A percentile compares a stretch with the other conserved stretches of the same genome.
These are phyloP conservation scores for Spatula clypeata DNA, from an alignment of 2,797 vertebrate genomes.

Conservation along the genomic window DNA sequence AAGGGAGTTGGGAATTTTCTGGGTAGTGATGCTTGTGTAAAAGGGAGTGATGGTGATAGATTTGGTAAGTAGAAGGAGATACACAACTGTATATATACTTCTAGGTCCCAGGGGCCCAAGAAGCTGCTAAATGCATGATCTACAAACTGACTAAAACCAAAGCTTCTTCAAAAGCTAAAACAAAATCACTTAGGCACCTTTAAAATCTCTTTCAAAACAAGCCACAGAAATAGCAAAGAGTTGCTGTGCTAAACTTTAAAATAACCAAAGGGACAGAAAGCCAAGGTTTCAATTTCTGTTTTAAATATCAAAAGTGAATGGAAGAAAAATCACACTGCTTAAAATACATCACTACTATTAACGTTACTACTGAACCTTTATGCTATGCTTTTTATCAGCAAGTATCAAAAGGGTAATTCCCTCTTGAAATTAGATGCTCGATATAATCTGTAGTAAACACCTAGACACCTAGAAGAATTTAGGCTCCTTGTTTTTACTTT, in stretches of 20 bases:
- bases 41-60: neutral
- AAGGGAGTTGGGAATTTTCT: neutral
- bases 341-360: neutral
- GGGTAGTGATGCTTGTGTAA: neutral
- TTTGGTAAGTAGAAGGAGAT: neutral
- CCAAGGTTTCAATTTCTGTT: neutral
- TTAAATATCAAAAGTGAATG: neutral
- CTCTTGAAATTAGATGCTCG: neutral
- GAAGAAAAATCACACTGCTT: neutral
- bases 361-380: neutral
- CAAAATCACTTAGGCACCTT: neutral
- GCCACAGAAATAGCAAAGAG: neutral
- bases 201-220: neutral
- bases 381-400: neutral
- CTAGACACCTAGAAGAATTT: neutral
- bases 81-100: neutral
- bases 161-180: constrained; percentile 16
- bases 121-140: neutral
- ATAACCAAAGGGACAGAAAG: neutral
- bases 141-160: neutral
- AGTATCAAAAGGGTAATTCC: neutral
- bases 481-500: neutral
- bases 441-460: neutral
- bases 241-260: neutral
- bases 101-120: neutral